These are phyloP conservation scores for Gracilinanus agilis DNA, from an alignment of 2,113 vertebrate species.

Conservation along the genomic window DNA sequence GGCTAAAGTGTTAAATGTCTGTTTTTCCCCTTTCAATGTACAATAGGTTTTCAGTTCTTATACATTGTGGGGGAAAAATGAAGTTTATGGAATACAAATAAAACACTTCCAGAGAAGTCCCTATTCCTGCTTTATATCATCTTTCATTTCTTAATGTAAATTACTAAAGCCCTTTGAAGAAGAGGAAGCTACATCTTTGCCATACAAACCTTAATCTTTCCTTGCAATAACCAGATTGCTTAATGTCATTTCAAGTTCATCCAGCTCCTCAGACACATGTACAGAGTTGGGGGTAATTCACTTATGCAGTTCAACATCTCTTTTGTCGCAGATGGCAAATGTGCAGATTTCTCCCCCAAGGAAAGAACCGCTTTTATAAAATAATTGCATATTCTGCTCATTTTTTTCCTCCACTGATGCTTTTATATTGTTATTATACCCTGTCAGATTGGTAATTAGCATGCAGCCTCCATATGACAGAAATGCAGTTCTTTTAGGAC, in stretches of 20 bases:
- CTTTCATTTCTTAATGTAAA: constrained; percentile 76
- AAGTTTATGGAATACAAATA: constrained; percentile 67
- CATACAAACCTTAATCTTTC: constrained; percentile 73
- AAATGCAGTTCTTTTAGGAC: constrained; percentile 74
- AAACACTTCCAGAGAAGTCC: constrained; percentile 70
- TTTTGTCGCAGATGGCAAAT: constrained; percentile 84
- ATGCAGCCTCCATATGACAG: constrained; percentile 78
- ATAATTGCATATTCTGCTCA: constrained; percentile 83
- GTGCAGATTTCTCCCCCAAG: constrained; percentile 82
- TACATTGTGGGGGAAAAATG: constrained; percentile 67
- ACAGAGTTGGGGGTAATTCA: constrained; percentile 78
- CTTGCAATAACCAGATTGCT: constrained; percentile 79
- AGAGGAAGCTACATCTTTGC: constrained; percentile 70
- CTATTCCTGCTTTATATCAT: constrained; percentile 76
- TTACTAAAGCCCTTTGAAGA: constrained; percentile 70
- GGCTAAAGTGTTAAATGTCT: not conserved
- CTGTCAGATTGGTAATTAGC: constrained; percentile 83
- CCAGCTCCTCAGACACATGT: constrained; percentile 75
- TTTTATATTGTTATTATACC: constrained; percentile 82
- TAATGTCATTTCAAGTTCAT: constrained; percentile 85
- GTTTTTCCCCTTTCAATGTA: constrained; percentile 50
- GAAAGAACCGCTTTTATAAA: constrained; percentile 83
- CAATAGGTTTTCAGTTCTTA: constrained; percentile 46
- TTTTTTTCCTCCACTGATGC: constrained; percentile 79
- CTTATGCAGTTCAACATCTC: constrained; percentile 79